Evolutionary conservation across 2,888 invertebrate genomes (phyloP), one percentile per base, ranked within the genome.

Genomic region (Aspidapion aeneum): DNA sequence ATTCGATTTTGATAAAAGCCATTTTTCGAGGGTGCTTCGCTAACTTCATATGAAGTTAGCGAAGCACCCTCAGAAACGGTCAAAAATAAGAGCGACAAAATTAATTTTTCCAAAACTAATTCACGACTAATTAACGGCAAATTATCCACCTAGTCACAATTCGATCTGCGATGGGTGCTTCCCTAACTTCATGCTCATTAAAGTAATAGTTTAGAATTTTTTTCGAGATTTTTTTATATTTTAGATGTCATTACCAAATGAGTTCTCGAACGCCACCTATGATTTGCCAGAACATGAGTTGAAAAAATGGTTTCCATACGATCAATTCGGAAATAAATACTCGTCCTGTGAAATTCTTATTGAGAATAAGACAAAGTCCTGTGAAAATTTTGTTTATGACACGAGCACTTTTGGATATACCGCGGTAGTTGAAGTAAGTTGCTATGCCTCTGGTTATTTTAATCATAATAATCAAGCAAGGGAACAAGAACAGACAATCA

Each of bases 381-480:
- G 90, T 74, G 77, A 82, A 50, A 71, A 78, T 52, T 89, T 83
- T 74, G 81, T 90, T 21, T 90, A 85, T 75, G 87, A 90, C 73
- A 80, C 78, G 62, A 81, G 82, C 54, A 82, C 80, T 67, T 88
- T 86, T 73, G 75, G 83, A 70, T 86, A 85, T 70, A 88, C 87
- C 67, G 84, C 87, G 18, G 85, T 87, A 21, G 87, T 85, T 55
- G 89, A 90, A 80, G 87, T 87, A 80, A 76, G 35, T 35, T 35
- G 12, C n/a, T n/a, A n/a, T n/a, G n/a, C n/a, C n/a, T n/a, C n/a
- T n/a, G n/a, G n/a, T n/a, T n/a, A n/a, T n/a, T n/a, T n/a, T n/a
- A n/a, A n/a, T n/a, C n/a, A n/a, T n/a, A n/a, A n/a, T n/a, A n/a
- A n/a, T n/a, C n/a, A n/a, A n/a, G n/a, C n/a, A n/a, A n/a, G n/a